Conservation (phyloP, 2,797 vertebrate species). For the Hypotaenidia philippensis region DNA sequence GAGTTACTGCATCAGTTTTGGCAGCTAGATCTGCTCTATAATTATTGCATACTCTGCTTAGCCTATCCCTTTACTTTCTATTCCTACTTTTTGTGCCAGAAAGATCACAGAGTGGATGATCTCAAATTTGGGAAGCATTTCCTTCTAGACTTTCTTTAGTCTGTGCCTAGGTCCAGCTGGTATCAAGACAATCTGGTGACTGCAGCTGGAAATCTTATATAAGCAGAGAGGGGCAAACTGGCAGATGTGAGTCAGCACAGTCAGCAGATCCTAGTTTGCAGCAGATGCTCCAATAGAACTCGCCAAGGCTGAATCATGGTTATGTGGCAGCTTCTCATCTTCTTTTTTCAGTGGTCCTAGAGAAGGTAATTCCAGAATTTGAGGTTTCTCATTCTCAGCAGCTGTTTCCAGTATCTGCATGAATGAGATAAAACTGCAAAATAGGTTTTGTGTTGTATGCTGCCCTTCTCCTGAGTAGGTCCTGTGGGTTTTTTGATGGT, state of each 20-base stretch:
- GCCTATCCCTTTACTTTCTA: not conserved
- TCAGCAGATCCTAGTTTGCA: not conserved
- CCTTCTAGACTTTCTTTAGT: not conserved
- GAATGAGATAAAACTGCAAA: not conserved
- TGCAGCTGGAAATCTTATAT: not conserved
- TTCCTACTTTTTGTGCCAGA: not conserved
- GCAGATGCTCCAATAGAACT: not conserved
- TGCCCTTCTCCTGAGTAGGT: not conserved
- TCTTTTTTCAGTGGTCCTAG: not conserved
- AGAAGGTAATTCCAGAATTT: not conserved
- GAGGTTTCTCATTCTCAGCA: not conserved
- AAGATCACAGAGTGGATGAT: not conserved
- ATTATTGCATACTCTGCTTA: not conserved
- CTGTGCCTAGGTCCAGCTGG: not conserved
- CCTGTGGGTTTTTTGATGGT: not conserved
- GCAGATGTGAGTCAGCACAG: not conserved
- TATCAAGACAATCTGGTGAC: not conserved
- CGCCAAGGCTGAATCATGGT: not conserved
- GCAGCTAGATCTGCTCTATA: not conserved
- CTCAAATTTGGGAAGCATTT: not conserved
- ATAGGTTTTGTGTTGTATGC: not conserved
- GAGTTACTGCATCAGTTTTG: not conserved
- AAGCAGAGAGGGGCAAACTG: not conserved
- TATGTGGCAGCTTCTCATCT: not conserved
- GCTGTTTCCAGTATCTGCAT: not conserved